Percentiles rank a stretch among this genome's conserved stretches.
These are phyloP conservation scores for Neogobius melanostomus DNA, from an alignment of 2,113 vertebrate genomes.

Conservation along the genomic window DNA sequence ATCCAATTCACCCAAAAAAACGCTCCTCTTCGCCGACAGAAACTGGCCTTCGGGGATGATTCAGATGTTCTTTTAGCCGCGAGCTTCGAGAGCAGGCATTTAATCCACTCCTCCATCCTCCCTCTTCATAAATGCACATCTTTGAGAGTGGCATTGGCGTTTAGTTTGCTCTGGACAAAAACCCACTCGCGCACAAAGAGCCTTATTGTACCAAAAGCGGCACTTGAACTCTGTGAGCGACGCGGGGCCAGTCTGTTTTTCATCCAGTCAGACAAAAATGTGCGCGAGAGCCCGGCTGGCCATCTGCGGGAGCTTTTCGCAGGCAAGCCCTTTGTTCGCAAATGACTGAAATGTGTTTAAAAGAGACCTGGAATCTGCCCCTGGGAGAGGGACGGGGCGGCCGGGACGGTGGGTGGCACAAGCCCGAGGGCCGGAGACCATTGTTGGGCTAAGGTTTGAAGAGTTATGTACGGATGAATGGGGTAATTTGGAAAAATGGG, in stretches of 20 bases:
- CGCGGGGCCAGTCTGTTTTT: slow-evolving; percentile 3
- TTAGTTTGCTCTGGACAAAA: slow-evolving; percentile 33
- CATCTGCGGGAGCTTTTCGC: slow-evolving; percentile 60
- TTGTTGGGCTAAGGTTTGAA: slow-evolving; percentile 6
- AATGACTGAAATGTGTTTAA: slow-evolving; percentile 51
- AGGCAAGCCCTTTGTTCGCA: slow-evolving; percentile 51
- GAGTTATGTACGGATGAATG: slow-evolving; percentile 12
- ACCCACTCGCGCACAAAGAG: slow-evolving; percentile 26
- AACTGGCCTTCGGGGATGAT: neutral
- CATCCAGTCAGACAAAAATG: slow-evolving; percentile 19
- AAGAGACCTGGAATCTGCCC: slow-evolving; percentile 38
- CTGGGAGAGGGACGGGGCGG: slow-evolving; percentile 51
- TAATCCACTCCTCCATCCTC: neutral
- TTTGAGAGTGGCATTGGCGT: slow-evolving; percentile 8
- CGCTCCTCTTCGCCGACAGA: neutral
- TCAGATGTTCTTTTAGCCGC: neutral
- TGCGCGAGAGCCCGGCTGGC: slow-evolving; percentile 24
- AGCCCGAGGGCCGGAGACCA: slow-evolving; percentile 21
- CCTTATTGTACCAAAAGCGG: slow-evolving; percentile 38
- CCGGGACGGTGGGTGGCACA: slow-evolving; percentile 37
- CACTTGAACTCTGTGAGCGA: slow-evolving; percentile 50
- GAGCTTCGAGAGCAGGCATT: neutral
- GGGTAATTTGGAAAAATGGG: neutral
- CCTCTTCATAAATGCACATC: neutral
- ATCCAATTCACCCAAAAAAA: no score